Conservation (phyloP, 2,888 invertebrate genomes). For the Resseliella maxima region DNA sequence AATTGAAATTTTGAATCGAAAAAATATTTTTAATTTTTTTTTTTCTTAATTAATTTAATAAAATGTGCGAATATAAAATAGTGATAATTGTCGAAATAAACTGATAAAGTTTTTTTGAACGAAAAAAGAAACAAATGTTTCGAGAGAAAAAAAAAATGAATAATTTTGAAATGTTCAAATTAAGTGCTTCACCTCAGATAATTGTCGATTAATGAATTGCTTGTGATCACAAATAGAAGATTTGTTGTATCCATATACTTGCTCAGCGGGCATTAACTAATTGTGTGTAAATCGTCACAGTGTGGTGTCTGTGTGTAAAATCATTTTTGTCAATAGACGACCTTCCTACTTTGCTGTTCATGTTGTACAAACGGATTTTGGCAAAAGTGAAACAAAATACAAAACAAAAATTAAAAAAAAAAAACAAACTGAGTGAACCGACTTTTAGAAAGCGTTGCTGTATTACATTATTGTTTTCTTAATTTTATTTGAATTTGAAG, state of each 20-base stretch:
- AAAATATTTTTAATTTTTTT: too few relatives aligned
- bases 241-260: background rate
- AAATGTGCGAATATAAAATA: too few relatives aligned
- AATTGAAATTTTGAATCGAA: too few relatives aligned
- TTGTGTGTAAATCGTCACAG: background rate
- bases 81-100: too few relatives aligned
- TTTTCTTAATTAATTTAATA: too few relatives aligned
- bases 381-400: background rate
- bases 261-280: background rate
- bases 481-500: too few relatives aligned
- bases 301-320: background rate
- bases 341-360: background rate
- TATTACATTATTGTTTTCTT: too few relatives aligned
- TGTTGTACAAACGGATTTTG: background rate
- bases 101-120: too few relatives aligned
- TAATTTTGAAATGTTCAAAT: background rate
- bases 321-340: slow-evolving; percentile 23
- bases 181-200: background rate
- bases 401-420: background rate
- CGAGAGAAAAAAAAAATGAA: background rate
- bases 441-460: too few relatives aligned
- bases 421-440: too few relatives aligned
- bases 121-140: too few relatives aligned
- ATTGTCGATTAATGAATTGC: background rate
- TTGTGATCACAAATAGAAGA: slow-evolving; percentile 19